Conservation (phyloP, 2,797 vertebrate species). For the Setipinna tenuifilis region DNA sequence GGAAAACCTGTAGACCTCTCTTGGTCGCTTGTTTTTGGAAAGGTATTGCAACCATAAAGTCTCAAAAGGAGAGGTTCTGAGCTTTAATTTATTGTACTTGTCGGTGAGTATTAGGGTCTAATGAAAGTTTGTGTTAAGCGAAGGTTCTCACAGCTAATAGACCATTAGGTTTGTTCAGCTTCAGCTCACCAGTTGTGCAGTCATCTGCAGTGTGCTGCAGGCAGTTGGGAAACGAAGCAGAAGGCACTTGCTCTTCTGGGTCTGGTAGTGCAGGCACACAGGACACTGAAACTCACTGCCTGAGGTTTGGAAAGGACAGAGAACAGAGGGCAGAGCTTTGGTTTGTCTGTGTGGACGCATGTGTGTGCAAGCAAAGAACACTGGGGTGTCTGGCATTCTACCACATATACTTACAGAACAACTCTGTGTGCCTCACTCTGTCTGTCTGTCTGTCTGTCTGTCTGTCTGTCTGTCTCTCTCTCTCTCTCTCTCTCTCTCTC, state of each 20-base stretch:
- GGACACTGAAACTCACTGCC: slow-evolving; percentile 28
- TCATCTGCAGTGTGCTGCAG: not conserved
- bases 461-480: not conserved
- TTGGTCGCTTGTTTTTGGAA: not conserved
- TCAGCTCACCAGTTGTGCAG: not conserved
- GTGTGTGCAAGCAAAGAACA: not conserved
- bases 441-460: slow-evolving; percentile 6
- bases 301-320: slow-evolving; percentile 54
- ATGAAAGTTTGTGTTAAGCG: not conserved
- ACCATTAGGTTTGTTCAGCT: not conserved
- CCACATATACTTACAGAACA: slow-evolving; percentile 53
- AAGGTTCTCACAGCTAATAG: not conserved
- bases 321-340: slow-evolving; percentile 41
- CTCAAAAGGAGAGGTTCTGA: not conserved
- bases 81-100: not conserved
- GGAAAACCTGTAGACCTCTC: not conserved
- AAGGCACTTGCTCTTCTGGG: slow-evolving; percentile 41
- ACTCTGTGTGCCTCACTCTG: slow-evolving; percentile 20
- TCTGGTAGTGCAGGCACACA: slow-evolving; percentile 31
- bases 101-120: not conserved
- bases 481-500: not conserved
- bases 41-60: not conserved
- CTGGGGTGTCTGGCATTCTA: slow-evolving; percentile 23
- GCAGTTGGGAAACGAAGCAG: not conserved
- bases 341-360: slow-evolving; percentile 37